Percentiles rank a stretch among this genome's conserved stretches.
Conservation (phyloP, 2,113 vertebrate species). For the Oplegnathus fasciatus region DNA sequence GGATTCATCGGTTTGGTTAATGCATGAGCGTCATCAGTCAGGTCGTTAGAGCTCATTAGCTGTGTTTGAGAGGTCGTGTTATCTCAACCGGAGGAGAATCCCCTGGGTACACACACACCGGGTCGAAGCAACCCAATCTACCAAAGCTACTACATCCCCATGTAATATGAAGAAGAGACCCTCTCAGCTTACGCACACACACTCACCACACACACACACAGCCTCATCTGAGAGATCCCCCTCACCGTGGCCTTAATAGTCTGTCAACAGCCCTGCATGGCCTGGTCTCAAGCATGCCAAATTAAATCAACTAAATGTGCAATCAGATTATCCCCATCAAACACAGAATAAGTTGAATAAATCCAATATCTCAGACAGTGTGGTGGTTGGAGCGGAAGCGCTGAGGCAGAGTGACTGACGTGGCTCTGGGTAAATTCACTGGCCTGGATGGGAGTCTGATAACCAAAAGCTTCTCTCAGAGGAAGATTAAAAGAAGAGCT, state of each 20-base stretch:
- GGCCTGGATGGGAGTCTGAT: conserved; percentile 39
- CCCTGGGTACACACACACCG: conserved; percentile 50
- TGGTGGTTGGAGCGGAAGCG: conserved; percentile 51
- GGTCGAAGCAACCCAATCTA: conserved; percentile 56
- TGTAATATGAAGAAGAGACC: conserved; percentile 68
- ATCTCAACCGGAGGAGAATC: conserved; percentile 56
- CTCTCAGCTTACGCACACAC: conserved; percentile 27
- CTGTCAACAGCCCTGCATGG: conserved; percentile 56
- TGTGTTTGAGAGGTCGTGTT: conserved; percentile 54
- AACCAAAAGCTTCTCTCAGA: conserved; percentile 20
- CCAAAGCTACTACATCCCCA: conserved; percentile 32
- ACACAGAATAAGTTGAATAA: conserved; percentile 60
- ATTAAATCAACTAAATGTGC: conserved; percentile 73
- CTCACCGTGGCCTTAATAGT: conserved; percentile 46
- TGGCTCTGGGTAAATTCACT: conserved; percentile 45
- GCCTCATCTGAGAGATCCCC: conserved; percentile 35
- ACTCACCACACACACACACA: conserved; percentile 14
- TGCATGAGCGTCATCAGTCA: conserved; percentile 56
- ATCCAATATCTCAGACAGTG: conserved; percentile 56
- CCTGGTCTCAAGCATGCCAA: conserved; percentile 55
- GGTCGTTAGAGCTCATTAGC: conserved; percentile 67
- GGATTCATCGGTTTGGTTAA: conserved; percentile 40
- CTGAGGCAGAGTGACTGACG: conserved; percentile 35
- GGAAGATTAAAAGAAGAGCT: conserved; percentile 34
- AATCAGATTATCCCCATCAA: conserved; percentile 68